Evolutionary conservation across 2,797 vertebrate species (phyloP).

Genomic region (Chromis chromis): DNA sequence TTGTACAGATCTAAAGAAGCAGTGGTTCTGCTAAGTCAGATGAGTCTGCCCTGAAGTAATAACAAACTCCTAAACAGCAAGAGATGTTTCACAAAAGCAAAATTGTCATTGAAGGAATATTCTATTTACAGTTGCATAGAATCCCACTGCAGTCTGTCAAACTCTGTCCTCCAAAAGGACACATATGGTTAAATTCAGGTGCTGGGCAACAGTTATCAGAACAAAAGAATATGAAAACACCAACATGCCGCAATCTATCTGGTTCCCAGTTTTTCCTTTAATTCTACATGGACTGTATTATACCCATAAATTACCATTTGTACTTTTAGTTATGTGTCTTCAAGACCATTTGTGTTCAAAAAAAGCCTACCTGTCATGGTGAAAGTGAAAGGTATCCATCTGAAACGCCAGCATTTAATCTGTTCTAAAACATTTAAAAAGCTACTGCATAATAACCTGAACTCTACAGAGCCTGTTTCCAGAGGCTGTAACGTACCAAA

Average conservation of each 20-base stretch:
- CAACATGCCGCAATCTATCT: background rate
- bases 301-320: no score
- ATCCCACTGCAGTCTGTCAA: background rate
- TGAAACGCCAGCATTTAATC: background rate
- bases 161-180: background rate
- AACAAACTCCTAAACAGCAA: no score
- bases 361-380: no score
- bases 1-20: constrained; percentile 1
- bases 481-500: background rate
- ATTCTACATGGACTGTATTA: no score
- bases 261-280: background rate
- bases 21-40: background rate
- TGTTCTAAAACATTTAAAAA: background rate
- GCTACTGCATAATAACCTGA: background rate
- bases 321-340: background rate
- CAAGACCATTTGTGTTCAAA: background rate
- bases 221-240: background rate
- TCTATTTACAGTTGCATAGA: background rate
- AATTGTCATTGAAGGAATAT: no score
- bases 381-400: background rate
- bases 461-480: no score
- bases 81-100: no score
- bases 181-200: no score
- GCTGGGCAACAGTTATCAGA: background rate
- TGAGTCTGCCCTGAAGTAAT: background rate